phyloP scores from a whole-genome alignment of 1,140 invertebrate genomes.

The Tetramorium simillimum region DNA sequence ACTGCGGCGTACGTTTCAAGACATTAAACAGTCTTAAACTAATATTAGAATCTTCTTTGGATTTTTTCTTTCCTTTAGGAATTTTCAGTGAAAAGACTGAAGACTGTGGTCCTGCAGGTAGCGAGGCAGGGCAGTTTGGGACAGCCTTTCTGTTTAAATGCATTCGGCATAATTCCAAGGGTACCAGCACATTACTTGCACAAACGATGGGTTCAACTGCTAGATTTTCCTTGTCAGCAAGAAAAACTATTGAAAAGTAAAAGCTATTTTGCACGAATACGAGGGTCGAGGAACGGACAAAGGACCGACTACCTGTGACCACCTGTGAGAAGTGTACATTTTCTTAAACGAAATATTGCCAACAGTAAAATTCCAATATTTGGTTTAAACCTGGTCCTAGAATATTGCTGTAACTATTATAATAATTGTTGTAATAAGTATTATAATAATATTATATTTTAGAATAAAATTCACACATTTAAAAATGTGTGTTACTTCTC shows the following conservation, averaged over 20 bases:
- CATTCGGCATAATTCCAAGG: not conserved
- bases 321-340: not conserved
- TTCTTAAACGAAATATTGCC: not conserved
- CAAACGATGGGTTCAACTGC: not conserved
- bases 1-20: not conserved
- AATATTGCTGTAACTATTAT: not conserved
- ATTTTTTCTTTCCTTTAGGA: not conserved
- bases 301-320: not conserved
- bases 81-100: not conserved
- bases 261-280: not conserved
- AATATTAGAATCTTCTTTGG: not conserved
- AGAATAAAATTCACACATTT: not conserved
- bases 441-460: not conserved
- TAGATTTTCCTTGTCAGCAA: not conserved
- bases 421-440: not conserved
- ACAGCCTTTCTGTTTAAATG: conserved; percentile 15
- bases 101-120: not conserved
- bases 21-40: not conserved
- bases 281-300: not conserved
- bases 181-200: not conserved
- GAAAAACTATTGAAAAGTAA: conserved; percentile 5
- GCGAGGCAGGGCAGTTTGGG: not conserved
- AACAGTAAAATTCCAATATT: not conserved
- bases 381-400: not conserved
- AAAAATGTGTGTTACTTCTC: not conserved